phyloP scores from a whole-genome alignment of 2,888 invertebrate genomes.

The Tupiocoris notatus region DNA sequence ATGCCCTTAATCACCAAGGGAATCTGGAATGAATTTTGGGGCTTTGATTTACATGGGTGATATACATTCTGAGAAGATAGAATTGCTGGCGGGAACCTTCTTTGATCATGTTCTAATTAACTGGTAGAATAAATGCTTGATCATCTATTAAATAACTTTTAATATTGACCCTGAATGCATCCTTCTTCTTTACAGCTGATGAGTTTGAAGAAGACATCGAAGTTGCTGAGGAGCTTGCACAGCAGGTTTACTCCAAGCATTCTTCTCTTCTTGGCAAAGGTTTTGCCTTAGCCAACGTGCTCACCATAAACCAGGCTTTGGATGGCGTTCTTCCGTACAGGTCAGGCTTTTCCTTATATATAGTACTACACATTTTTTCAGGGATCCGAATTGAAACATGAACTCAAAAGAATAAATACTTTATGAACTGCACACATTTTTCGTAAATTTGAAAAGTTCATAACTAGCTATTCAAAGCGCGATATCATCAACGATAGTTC shows the following conservation, averaged over 20 bases:
- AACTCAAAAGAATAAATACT: not conserved
- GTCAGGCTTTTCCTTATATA: conserved; percentile 57
- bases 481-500: no score
- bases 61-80: no score
- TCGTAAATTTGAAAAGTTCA: conserved; percentile 6
- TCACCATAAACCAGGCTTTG: conserved; percentile 84
- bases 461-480: no score
- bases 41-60: no score
- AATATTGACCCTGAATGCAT: no score
- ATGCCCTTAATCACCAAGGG: no score
- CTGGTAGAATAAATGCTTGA: no score
- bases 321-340: conserved; percentile 83
- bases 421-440: no score
- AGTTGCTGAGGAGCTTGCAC: conserved; percentile 68
- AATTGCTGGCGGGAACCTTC: not conserved
- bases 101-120: not conserved
- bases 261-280: conserved; percentile 81
- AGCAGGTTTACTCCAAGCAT: conserved; percentile 64
- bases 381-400: not conserved
- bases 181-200: conserved; percentile 60
- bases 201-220: conserved; percentile 71
- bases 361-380: not conserved
- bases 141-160: no score
- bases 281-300: conserved; percentile 80
- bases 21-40: no score